Evolutionary conservation across 2,888 invertebrate species (phyloP).

Genomic region (Cyrtodaria siliqua): DNA sequence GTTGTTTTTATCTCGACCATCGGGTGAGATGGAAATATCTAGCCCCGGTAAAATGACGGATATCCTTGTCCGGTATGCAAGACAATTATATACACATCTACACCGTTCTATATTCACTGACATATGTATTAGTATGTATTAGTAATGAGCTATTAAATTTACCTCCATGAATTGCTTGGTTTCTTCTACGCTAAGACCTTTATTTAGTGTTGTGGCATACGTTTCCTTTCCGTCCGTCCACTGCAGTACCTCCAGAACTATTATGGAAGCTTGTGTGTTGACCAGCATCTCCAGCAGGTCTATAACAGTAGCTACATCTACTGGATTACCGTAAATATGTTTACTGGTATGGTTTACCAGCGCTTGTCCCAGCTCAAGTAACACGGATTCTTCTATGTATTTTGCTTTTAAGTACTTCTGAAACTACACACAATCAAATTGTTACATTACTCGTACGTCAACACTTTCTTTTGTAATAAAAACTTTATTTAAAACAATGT

Average conservation of each 20-base stretch:
- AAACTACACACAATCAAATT: no score
- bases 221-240: constrained; percentile 72
- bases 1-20: no score
- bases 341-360: constrained; percentile 78
- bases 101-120: no score
- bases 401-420: constrained; percentile 44
- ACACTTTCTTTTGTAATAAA: no score
- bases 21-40: no score
- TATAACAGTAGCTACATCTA: constrained; percentile 84
- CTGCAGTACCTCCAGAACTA: constrained; percentile 70
- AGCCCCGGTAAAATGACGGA: no score
- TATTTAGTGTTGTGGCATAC: constrained; percentile 71
- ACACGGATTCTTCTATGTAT: constrained; percentile 68
- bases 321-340: constrained; percentile 79
- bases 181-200: constrained; percentile 77
- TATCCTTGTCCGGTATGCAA: no score
- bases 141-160: no score
- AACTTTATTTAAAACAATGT: no score
- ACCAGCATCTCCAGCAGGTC: constrained; percentile 79
- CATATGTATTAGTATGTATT: no score
- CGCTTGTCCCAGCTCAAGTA: constrained; percentile 73
- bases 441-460: no score
- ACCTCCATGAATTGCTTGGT: constrained; percentile 82
- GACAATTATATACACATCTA: no score
- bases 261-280: constrained; percentile 80